Conservation (phyloP, 2,113 vertebrate genomes). For the Nothobranchius furzeri region DNA sequence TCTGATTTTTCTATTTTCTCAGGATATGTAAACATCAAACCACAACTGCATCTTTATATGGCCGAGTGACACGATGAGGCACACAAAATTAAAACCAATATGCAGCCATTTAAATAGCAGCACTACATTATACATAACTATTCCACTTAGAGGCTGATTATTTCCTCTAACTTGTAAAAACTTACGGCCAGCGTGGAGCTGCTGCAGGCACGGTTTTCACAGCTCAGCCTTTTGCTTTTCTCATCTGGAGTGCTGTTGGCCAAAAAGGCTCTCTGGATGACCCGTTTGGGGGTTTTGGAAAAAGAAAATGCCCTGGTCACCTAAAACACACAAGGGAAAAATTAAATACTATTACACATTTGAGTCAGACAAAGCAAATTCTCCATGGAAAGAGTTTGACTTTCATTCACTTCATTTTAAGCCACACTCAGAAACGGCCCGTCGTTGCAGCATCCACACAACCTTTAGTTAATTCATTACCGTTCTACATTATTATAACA, state of each 20-base stretch:
- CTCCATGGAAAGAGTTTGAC: background rate
- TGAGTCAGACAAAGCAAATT: background rate
- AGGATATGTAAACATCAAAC: too few species aligned
- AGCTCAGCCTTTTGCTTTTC: conserved; percentile 78
- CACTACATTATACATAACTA: background rate
- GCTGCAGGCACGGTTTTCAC: conserved; percentile 79
- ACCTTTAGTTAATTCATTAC: background rate
- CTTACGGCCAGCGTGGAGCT: conserved; percentile 89
- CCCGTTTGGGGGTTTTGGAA: conserved; percentile 95
- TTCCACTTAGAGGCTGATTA: too few species aligned
- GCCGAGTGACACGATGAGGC: too few species aligned
- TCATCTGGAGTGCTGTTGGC: conserved; percentile 85
- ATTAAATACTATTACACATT: background rate
- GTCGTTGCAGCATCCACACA: background rate
- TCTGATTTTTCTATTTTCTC: too few species aligned
- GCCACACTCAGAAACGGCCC: background rate
- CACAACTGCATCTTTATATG: too few species aligned
- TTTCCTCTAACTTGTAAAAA: conserved; percentile 12
- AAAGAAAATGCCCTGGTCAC: conserved; percentile 97
- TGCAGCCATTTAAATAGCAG: background rate
- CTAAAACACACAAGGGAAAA: conserved; percentile 64
- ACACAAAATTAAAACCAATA: background rate
- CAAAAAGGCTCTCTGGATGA: conserved; percentile 89
- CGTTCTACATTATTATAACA: too few species aligned
- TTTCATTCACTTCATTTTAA: background rate